Conservation (phyloP, 2,797 vertebrate genomes). For the Myioborus melanocephalus region DNA sequence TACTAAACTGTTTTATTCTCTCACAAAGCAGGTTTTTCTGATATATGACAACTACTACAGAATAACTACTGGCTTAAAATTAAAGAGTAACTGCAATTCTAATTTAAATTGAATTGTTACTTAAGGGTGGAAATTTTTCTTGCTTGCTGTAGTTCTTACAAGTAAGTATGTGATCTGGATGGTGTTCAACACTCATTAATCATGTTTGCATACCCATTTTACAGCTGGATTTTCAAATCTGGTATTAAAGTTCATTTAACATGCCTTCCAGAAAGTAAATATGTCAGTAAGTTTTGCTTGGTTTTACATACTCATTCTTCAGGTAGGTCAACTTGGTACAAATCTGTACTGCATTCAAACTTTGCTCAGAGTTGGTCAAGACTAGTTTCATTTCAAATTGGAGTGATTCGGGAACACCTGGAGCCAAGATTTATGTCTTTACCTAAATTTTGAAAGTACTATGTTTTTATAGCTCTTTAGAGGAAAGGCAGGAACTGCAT, state of each 20-base stretch:
- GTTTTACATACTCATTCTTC: constrained; percentile 54
- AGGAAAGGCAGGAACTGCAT: constrained; percentile 78
- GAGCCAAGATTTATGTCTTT: constrained; percentile 74
- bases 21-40: neutral
- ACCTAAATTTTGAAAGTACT: constrained; percentile 73
- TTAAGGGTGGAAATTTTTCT: constrained; percentile 37
- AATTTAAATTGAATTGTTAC: constrained; percentile 49
- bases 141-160: neutral
- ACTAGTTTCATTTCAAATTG: constrained; percentile 62
- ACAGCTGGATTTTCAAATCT: constrained; percentile 74
- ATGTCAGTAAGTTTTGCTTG: constrained; percentile 68
- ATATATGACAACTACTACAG: neutral
- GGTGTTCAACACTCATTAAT: constrained; percentile 66
- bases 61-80: constrained; percentile 15
- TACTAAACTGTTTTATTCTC: neutral
- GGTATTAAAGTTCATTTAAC: constrained; percentile 68
- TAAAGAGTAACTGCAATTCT: constrained; percentile 20
- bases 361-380: constrained; percentile 59
- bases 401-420: constrained; percentile 78
- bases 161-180: constrained; percentile 46
- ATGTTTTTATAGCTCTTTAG: constrained; percentile 73
- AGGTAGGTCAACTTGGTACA: constrained; percentile 53
- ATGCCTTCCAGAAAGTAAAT: constrained; percentile 65
- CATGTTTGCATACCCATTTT: constrained; percentile 57
- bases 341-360: constrained; percentile 45